Base-by-base conservation (phyloP, 1,140 invertebrate genomes). In the Apolygus lucorum region DNA sequence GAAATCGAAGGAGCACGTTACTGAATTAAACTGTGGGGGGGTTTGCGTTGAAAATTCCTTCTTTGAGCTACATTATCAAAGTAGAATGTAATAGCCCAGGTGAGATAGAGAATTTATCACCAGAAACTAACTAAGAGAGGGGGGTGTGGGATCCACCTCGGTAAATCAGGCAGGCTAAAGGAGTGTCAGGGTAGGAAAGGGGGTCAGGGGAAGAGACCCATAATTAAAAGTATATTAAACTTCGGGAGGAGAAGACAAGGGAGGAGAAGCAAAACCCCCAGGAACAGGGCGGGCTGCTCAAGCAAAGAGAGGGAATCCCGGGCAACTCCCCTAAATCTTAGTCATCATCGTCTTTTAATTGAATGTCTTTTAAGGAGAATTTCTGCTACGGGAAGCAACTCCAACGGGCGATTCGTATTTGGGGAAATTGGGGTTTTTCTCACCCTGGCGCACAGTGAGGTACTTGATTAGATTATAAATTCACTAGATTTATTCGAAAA, bases 171-270 rank as follows among this genome's bases (percentile, higher is more conserved):
- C 17, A 42, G 17, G 34, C n/a, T n/a, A n/a, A n/a, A n/a, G n/a
- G n/a, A n/a, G n/a, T n/a, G n/a, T 4, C 34, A 4, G 34, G 34
- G 34, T 42, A 42, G 34, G n/a, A n/a, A n/a, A n/a, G n/a, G n/a
- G 34, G 34, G 34, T 42, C 34, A 8, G 34, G 34, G 4, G 34
- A 42, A 42, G 34, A 42, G 54, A 21, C 11, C 54, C 54, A 59
- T 59, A 59, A 59, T 59, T 59, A 59, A 59, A 59, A 59, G 54
- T 59, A 59, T 59, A 59, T 59, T 59, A 59, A 59, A 59, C 54
- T 59, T 42, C 34, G 17, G 34, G 34, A 42, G 34, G 4, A 17
- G 34, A 42, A 17, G 34, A 42, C 4, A 42, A 17, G n/a, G n/a
- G n/a, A n/a, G n/a, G n/a, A n/a, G n/a, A n/a, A n/a, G n/a, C n/a